Evolutionary conservation across 1,140 invertebrate species (phyloP), one percentile per base, ranked within the genome.

Genomic region (Megathymus violae): DNA sequence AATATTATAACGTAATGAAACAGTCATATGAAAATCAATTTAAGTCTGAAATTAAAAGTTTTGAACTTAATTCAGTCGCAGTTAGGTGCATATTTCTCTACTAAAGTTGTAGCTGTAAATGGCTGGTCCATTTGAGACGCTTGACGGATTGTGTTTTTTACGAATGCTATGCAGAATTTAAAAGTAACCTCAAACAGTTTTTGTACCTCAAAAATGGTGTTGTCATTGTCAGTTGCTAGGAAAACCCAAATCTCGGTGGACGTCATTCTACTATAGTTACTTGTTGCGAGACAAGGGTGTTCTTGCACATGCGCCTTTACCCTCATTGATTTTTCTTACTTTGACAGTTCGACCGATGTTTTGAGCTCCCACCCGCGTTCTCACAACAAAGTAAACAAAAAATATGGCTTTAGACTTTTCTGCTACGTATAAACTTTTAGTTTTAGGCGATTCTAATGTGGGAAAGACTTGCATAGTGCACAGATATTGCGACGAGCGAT

Each of bases 381-480:
- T 41, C 44, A 60, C 64, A 72, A 77, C 71, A 79, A 82, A 86
- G 81, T 91, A 89, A 89, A 91, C 86, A 88, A 83, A 79, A 86
- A 87, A 96, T 64, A 80, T 96, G 95, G 95, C 95, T 92, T 92
- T 96, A 74, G 95, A 96, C 84, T 96, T 96, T 85, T 94, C 95
- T 74, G 95, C 95, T 51, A 96, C 95, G 51, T 97, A 96, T 87
- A 97, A 97, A 92, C 94, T 98, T 47, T 90, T 97, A 60, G 95
- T 98, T 75, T 92, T 98, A 66, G 97, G 97, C 47, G 97, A 98
- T 92, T 97, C 96, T 3, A 97, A 97, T 91, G 97, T 98, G 50
- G 97, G 97, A 7, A 98, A 98, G 92, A 97, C 97, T 17, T 98
- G 97, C 89, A 95, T 98, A 68, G 96, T 97, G 47, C 96, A 97